Conservation (phyloP, 2,888 invertebrate genomes). For the Eremobia ochroleuca region DNA sequence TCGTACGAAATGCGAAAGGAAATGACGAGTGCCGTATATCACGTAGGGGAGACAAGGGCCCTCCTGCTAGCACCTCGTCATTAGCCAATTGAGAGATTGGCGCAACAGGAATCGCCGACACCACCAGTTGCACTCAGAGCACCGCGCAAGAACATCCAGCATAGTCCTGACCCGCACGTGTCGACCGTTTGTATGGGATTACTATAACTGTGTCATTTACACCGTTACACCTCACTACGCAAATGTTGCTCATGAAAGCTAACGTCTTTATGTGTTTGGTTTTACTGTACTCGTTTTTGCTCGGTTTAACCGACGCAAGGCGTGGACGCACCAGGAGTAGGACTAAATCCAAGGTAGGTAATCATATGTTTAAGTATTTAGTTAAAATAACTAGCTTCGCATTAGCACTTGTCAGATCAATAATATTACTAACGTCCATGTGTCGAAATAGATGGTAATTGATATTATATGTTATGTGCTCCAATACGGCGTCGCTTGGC, state of each 20-base stretch:
- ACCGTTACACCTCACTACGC: constrained; percentile 32
- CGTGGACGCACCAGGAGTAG: constrained; percentile 94
- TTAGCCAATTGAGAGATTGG: constrained; percentile 89
- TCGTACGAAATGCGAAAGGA: constrained; percentile 81
- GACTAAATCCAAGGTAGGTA: constrained; percentile 95
- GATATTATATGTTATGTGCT: not conserved
- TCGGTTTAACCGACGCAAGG: constrained; percentile 87
- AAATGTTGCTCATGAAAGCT: constrained; percentile 79
- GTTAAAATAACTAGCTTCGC: constrained; percentile 1
- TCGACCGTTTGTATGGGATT: constrained; percentile 49
- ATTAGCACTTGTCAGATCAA: not conserved
- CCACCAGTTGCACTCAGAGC: constrained; percentile 78
- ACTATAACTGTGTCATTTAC: constrained; percentile 32
- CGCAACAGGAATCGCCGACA: constrained; percentile 78
- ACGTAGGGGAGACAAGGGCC: constrained; percentile 87
- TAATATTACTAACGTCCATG: not conserved
- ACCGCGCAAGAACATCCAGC: constrained; percentile 73
- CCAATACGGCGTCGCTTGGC: not conserved
- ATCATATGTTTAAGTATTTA: constrained; percentile 13
- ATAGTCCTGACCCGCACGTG: constrained; percentile 39
- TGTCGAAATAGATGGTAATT: not conserved
- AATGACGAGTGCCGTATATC: constrained; percentile 80
- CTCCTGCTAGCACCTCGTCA: constrained; percentile 83
- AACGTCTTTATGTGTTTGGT: constrained; percentile 74
- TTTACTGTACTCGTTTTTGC: constrained; percentile 74